Evolutionary conservation across 2,113 vertebrate species (phyloP).

Genomic region (Cercocebus atys): DNA sequence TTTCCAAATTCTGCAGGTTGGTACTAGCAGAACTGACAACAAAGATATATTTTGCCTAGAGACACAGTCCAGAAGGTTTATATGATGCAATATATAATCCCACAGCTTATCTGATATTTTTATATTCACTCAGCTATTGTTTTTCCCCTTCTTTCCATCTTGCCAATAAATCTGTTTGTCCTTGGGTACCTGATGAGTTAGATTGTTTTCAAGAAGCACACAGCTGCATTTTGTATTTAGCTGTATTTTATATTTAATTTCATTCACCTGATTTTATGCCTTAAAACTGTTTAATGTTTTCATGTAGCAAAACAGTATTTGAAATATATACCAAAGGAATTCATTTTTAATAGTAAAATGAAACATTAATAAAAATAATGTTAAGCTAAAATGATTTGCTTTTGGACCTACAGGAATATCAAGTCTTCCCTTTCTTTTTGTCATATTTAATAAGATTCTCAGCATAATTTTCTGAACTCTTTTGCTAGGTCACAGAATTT

Average conservation of each 20-base stretch:
- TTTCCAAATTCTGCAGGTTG: slow-evolving; percentile 39
- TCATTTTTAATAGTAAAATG: background rate
- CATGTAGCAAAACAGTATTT: background rate
- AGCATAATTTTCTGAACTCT: background rate
- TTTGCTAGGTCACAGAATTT: background rate
- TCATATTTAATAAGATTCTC: background rate
- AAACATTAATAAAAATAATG: slow-evolving; percentile 56
- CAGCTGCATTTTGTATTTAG: slow-evolving; percentile 28
- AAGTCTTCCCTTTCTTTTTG: background rate
- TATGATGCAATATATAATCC: background rate
- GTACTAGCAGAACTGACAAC: slow-evolving; percentile 25
- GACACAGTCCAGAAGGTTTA: slow-evolving; percentile 57
- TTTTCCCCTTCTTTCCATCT: slow-evolving; percentile 54
- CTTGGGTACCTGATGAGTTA: slow-evolving; percentile 26
- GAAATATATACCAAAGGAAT: background rate
- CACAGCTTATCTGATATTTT: slow-evolving; percentile 31
- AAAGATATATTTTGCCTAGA: slow-evolving; percentile 60
- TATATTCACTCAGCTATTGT: slow-evolving; percentile 46
- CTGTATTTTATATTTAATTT: slow-evolving; percentile 50
- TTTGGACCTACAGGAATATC: slow-evolving; percentile 1
- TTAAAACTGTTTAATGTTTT: slow-evolving; percentile 9
- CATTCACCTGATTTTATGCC: background rate
- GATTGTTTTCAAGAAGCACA: background rate
- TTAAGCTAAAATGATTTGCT: background rate
- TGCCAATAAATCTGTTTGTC: slow-evolving; percentile 28